Evolutionary conservation across 2,113 vertebrate species (phyloP), one percentile per base, ranked within the genome.

Genomic region (Pogona vitticeps): DNA sequence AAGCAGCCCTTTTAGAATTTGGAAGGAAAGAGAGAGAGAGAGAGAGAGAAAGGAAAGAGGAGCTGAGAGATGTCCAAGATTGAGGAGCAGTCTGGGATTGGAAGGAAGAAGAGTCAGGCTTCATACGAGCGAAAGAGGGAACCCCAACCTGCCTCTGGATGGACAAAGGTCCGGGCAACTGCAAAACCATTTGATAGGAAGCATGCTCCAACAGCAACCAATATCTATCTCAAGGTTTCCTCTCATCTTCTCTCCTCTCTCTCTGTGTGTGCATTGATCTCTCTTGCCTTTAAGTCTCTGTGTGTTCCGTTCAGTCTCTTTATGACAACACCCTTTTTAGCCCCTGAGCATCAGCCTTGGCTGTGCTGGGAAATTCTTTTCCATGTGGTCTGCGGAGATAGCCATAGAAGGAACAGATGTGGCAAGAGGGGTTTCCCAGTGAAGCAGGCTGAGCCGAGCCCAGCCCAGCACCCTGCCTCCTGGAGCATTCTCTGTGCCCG

Each of bases 391-490:
- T 63, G 28, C 8, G 12, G 3, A 17, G 17, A 7, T 2, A 70
- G 40, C n/a, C 7, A 1, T 0, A 0, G 87, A 14, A 71, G 65
- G 17, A 26, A 72, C 26, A 58, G 23, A 4, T 1, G 26, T 26
- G 3, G 8, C 42, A 14, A 0, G 3, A 36, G 33, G 0, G 1
- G 1, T 1, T 76, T n/a, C 6, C 1, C 9, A 79, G 79, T 88
- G 85, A 86, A 42, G 76, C 2, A 65, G 52, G 71, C 56, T 0
- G 82, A 2, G 84, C 2, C 61, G 70, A 63, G 61, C n/a, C n/a
- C 76, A 80, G 18, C 0, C n/a, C n/a, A 1, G 21, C 61, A 58
- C 80, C 68, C 40, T 72, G 61, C 86, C 76, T 90, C 80, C 87
- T n/a, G 3, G 1, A 0, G 1, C 8, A 58, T 70, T 83, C 73